Conservation (phyloP, 2,888 invertebrate genomes). For the Drosophila rubida region DNA sequence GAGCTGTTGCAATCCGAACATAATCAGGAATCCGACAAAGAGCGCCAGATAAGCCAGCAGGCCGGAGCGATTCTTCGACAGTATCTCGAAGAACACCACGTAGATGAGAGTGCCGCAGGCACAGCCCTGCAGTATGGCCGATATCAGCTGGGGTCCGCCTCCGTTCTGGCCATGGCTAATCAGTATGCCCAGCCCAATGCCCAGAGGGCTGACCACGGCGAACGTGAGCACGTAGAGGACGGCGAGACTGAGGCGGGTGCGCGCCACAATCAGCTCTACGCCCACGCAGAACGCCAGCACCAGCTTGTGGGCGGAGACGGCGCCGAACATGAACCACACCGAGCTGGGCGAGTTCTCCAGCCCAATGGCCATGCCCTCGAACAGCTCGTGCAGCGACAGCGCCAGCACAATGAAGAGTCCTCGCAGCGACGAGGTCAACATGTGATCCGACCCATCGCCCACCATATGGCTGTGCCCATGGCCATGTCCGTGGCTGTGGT, state of each 20-base stretch:
- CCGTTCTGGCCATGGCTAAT: conserved; percentile 88
- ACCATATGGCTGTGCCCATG: conserved; percentile 49
- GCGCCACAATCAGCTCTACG: conserved; percentile 91
- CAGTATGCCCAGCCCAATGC: conserved; percentile 91
- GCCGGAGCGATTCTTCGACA: conserved; percentile 88
- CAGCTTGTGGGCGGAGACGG: conserved; percentile 93
- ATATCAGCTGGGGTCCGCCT: conserved; percentile 87
- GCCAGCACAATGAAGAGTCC: conserved; percentile 92
- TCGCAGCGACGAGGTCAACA: conserved; percentile 86
- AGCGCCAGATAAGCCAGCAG: conserved; percentile 89
- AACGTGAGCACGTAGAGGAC: conserved; percentile 90
- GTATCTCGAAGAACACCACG: conserved; percentile 97
- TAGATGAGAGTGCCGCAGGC: conserved; percentile 97
- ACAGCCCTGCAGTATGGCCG: conserved; percentile 91
- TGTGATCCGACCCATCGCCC: conserved; percentile 81
- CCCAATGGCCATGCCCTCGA: conserved; percentile 94
- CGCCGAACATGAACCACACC: conserved; percentile 93
- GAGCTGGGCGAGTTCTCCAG: conserved; percentile 88
- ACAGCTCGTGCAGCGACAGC: conserved; percentile 93
- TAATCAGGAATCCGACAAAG: conserved; percentile 89
- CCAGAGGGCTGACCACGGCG: conserved; percentile 90
- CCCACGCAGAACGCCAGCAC: conserved; percentile 96
- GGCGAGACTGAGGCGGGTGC: conserved; percentile 88
- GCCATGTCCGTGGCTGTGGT: conserved; percentile 32
- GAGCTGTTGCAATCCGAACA: conserved; percentile 88